phyloP scores from a whole-genome alignment of 2,888 invertebrate species.

The Nemotelus pantherinus region DNA sequence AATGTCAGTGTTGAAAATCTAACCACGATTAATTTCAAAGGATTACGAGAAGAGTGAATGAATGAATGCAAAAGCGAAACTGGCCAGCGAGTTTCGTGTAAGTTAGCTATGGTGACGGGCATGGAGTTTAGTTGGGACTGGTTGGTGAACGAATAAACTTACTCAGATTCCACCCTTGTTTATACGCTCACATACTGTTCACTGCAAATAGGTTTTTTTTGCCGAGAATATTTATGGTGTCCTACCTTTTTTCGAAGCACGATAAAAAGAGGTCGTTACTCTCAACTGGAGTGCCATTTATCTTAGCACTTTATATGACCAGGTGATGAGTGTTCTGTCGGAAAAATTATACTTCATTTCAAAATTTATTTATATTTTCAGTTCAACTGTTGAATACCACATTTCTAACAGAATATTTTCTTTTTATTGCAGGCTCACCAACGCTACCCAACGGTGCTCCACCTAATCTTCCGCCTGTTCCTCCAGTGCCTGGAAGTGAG shows the following conservation, averaged over 20 bases:
- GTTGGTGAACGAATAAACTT: neutral
- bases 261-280: slow-evolving; percentile 48
- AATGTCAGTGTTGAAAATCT: slow-evolving; percentile 52
- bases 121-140: neutral
- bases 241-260: slow-evolving; percentile 39
- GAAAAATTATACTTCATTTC: neutral
- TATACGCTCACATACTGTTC: neutral
- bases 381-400: neutral
- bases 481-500: slow-evolving; percentile 34
- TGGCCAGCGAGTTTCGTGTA: no score
- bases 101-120: no score
- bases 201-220: no score
- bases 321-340: slow-evolving; percentile 4
- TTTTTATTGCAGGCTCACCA: slow-evolving; percentile 64
- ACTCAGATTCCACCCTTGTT: slow-evolving; percentile 13
- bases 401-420: slow-evolving; percentile 1
- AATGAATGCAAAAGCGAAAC: slow-evolving; percentile 31
- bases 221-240: neutral
- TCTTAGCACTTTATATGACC: slow-evolving; percentile 40
- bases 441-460: slow-evolving; percentile 58
- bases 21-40: slow-evolving; percentile 53
- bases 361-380: neutral
- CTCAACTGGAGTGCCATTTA: slow-evolving; percentile 49
- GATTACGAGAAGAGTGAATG: slow-evolving; percentile 45
- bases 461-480: slow-evolving; percentile 15